Conservation (phyloP, 2,888 invertebrate genomes). For the Elmis aenea region DNA sequence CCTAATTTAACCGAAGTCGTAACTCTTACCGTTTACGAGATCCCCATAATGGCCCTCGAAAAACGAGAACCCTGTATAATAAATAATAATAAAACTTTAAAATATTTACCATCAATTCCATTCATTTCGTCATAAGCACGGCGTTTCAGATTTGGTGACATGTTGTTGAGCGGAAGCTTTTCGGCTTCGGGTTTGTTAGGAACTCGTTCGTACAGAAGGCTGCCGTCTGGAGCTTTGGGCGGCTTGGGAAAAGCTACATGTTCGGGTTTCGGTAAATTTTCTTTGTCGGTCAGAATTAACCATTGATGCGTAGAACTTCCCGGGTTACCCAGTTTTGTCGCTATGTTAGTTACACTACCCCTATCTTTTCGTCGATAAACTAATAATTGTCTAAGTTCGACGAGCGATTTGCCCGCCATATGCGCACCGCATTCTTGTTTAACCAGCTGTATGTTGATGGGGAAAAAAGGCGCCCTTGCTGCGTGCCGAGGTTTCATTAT, state of each 20-base stretch:
- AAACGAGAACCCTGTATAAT: too few species aligned
- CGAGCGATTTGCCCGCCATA: constrained; percentile 53
- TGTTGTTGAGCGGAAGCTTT: constrained; percentile 55
- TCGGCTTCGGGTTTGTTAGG: constrained; percentile 73
- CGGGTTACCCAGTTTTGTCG: constrained; percentile 64
- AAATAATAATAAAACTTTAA: too few species aligned
- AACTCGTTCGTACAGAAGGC: constrained; percentile 80
- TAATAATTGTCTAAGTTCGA: constrained; percentile 54
- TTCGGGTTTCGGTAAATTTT: constrained; percentile 74
- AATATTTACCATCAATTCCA: constrained; percentile 78
- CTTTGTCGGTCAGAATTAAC: constrained; percentile 68
- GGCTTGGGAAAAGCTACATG: constrained; percentile 86
- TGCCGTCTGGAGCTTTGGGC: constrained; percentile 85
- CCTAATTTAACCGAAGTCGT: too few species aligned
- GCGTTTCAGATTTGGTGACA: constrained; percentile 67
- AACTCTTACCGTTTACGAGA: too few species aligned
- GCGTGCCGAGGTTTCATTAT: constrained; percentile 79
- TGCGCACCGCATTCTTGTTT: constrained; percentile 78
- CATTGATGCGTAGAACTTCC: constrained; percentile 58
- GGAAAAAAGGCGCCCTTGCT: constrained; percentile 80
- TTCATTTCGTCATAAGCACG: constrained; percentile 86
- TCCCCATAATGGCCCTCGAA: too few species aligned
- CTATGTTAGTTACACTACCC: constrained; percentile 66
- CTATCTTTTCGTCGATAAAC: constrained; percentile 55
- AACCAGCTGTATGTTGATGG: constrained; percentile 72